Evolutionary conservation across 1,140 invertebrate genomes (phyloP).

Genomic region (Triops cancriformis): DNA sequence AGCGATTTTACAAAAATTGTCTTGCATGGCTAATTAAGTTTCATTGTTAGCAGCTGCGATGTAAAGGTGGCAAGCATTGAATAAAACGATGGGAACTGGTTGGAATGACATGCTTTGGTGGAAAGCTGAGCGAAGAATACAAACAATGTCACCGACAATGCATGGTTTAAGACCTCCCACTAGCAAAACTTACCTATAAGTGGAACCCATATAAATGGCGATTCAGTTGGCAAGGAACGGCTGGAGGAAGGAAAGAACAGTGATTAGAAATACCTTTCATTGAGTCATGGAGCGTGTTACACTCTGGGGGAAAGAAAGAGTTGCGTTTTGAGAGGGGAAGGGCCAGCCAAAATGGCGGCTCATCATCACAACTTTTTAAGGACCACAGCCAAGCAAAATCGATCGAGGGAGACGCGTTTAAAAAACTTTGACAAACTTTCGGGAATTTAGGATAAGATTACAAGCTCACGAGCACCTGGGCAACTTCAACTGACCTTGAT

Average conservation of each 20-base stretch:
- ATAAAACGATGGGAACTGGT: too few relatives aligned
- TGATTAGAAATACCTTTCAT: not conserved
- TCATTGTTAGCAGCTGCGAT: too few relatives aligned
- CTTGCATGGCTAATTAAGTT: too few relatives aligned
- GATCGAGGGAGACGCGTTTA: not conserved
- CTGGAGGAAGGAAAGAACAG: not conserved
- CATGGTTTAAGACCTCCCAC: slow-evolving; percentile 1
- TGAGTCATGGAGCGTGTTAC: not conserved
- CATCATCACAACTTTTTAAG: not conserved
- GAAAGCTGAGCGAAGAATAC: not conserved
- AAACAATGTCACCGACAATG: not conserved
- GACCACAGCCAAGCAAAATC: not conserved
- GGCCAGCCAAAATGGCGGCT: slow-evolving; percentile 5
- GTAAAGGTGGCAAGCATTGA: too few relatives aligned
- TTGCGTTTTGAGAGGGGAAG: not conserved
- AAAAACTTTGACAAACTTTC: not conserved
- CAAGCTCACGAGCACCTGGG: not conserved
- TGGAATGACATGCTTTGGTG: too few relatives aligned
- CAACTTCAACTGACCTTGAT: slow-evolving; percentile 1
- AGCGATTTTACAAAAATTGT: too few relatives aligned
- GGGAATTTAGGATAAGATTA: not conserved
- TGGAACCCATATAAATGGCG: not conserved
- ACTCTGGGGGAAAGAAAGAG: not conserved
- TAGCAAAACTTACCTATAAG: slow-evolving; percentile 1
- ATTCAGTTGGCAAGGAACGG: not conserved